phyloP scores from a whole-genome alignment of 2,113 vertebrate species.

The Thamnaconus septentrionalis region DNA sequence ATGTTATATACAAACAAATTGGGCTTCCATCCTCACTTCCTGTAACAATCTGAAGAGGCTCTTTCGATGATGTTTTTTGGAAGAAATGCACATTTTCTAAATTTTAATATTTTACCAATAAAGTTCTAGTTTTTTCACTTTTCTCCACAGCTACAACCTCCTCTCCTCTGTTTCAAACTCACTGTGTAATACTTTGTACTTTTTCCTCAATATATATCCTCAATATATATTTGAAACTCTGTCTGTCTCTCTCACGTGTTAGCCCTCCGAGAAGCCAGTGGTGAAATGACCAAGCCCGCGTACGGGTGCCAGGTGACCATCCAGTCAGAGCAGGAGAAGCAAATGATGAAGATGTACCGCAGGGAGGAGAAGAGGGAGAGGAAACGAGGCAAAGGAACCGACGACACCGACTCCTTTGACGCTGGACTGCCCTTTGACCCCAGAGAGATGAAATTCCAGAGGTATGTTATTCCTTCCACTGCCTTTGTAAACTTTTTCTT shows the following conservation, averaged over 20 bases:
- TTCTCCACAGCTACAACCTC: no score
- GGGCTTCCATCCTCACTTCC: no score
- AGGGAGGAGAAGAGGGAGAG: slow-evolving; percentile 90
- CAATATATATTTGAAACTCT: neutral
- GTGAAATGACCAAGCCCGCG: slow-evolving; percentile 83
- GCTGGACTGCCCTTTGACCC: slow-evolving; percentile 82
- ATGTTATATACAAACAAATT: no score
- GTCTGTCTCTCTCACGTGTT: slow-evolving; percentile 44
- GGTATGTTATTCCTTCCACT: slow-evolving; percentile 73
- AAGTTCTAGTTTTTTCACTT: no score
- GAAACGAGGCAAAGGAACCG: slow-evolving; percentile 84
- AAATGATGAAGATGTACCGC: slow-evolving; percentile 89
- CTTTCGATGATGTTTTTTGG: no score
- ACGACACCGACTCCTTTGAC: slow-evolving; percentile 84
- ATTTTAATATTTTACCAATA: no score
- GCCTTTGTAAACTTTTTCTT: slow-evolving; percentile 5
- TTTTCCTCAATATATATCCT: neutral
- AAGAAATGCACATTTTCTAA: no score
- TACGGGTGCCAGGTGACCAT: slow-evolving; percentile 96
- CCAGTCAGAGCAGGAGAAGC: slow-evolving; percentile 93
- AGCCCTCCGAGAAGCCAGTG: slow-evolving; percentile 64
- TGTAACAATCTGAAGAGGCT: no score
- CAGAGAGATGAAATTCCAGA: slow-evolving; percentile 87
- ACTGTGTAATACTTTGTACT: neutral
- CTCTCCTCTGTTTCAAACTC: no score